Evolutionary conservation across 2,113 vertebrate genomes (phyloP).

Genomic region (Sebastes schlegelii): DNA sequence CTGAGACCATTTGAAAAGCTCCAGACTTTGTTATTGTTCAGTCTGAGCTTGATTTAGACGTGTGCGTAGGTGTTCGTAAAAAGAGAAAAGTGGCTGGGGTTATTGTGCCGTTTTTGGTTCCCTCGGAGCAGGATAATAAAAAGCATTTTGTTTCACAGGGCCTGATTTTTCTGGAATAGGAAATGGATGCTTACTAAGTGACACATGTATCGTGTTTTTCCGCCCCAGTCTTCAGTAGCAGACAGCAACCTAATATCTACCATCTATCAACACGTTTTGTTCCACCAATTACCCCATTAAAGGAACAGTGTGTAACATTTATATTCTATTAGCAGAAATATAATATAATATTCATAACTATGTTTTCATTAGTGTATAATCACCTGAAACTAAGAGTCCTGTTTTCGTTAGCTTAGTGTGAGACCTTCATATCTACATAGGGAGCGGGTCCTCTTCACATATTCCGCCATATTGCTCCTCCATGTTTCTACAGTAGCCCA

Average conservation of each 20-base stretch:
- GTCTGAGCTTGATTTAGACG: slow-evolving; percentile 77
- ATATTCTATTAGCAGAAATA: too few species aligned
- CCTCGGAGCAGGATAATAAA: slow-evolving; percentile 62
- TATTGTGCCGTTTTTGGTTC: slow-evolving; percentile 69
- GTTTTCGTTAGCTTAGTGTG: too few species aligned
- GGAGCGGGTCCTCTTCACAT: too few species aligned
- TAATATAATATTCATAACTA: too few species aligned
- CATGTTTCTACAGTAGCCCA: too few species aligned
- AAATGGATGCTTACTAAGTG: slow-evolving; percentile 56
- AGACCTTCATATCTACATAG: too few species aligned
- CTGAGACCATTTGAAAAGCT: slow-evolving; percentile 73
- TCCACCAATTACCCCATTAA: slow-evolving; percentile 8
- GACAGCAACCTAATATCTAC: slow-evolving; percentile 23
- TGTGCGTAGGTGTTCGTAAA: slow-evolving; percentile 70
- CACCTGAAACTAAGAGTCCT: too few species aligned
- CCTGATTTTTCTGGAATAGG: slow-evolving; percentile 59
- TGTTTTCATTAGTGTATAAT: too few species aligned
- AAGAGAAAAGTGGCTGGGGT: slow-evolving; percentile 53
- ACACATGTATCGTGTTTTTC: slow-evolving; percentile 33
- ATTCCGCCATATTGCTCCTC: too few species aligned
- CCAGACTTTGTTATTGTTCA: slow-evolving; percentile 79
- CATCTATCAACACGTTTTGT: slow-evolving; percentile 28
- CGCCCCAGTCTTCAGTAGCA: slow-evolving; percentile 22
- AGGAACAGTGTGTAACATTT: too few species aligned
- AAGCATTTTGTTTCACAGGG: slow-evolving; percentile 60